phyloP scores from a whole-genome alignment of 1,140 invertebrate genomes.

The Heliconius himera region DNA sequence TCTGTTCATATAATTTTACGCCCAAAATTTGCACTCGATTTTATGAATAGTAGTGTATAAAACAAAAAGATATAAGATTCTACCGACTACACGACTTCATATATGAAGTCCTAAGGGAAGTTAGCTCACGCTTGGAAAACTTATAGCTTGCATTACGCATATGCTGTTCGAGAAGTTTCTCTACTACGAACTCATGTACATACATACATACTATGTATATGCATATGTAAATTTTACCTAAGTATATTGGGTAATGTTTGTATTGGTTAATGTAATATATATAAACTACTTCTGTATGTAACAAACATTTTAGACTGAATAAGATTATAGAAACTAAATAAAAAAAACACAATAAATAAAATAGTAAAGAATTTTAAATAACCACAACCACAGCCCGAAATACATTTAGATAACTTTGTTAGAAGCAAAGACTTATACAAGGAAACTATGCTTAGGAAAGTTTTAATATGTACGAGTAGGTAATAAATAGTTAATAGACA shows the following conservation, averaged over 20 bases:
- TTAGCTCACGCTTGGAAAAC: slow-evolving; percentile 28
- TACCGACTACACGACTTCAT: slow-evolving; percentile 17
- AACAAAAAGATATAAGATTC: not conserved
- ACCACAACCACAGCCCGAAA: not conserved
- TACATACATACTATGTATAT: not conserved
- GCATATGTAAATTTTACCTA: not conserved
- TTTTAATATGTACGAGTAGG: slow-evolving; percentile 27
- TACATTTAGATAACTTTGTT: not conserved
- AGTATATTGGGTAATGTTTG: not conserved
- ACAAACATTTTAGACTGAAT: not conserved
- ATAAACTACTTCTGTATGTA: not conserved
- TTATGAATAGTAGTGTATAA: not conserved
- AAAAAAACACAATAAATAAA: not conserved
- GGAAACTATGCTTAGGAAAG: slow-evolving; percentile 16
- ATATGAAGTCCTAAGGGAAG: slow-evolving; percentile 15
- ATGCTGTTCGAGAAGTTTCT: slow-evolving; percentile 31
- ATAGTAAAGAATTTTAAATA: not conserved
- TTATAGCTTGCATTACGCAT: slow-evolving; percentile 35
- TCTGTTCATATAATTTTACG: not conserved
- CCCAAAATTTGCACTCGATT: not conserved
- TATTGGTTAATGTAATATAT: not conserved
- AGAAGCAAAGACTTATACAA: not conserved
- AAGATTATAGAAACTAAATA: not conserved
- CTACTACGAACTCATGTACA: slow-evolving; percentile 10
- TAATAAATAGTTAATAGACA: slow-evolving; percentile 26